Evolutionary conservation across 2,113 vertebrate species (phyloP).

Genomic region (Sigmodon hispidus): DNA sequence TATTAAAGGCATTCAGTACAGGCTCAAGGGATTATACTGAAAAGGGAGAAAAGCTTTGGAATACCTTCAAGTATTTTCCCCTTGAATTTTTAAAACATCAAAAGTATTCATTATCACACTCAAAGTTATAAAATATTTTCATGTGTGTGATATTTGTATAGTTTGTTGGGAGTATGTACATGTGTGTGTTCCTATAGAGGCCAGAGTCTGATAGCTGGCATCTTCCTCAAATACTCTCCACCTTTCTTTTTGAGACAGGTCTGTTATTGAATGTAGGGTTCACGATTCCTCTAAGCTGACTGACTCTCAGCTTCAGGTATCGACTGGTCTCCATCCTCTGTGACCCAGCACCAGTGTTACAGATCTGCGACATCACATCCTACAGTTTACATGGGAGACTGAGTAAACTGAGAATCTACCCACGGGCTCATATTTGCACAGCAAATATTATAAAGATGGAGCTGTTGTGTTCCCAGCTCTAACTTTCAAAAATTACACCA

Average conservation of each 20-base stretch:
- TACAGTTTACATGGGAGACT: accelerated
- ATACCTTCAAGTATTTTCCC: not conserved
- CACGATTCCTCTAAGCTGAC: not conserved
- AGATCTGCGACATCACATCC: not conserved
- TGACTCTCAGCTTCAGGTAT: not conserved
- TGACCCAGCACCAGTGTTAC: too few relatives aligned
- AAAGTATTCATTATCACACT: not conserved
- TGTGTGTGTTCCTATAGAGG: not conserved
- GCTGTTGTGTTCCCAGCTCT: not conserved
- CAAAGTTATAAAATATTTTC: not conserved
- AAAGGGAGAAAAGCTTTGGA: not conserved
- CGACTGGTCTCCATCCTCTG: too few relatives aligned
- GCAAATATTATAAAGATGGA: too few relatives aligned
- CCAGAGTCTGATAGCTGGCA: not conserved
- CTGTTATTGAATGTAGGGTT: not conserved
- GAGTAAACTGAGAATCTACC: not conserved
- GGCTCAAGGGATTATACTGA: not conserved
- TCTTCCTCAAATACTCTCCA: not conserved
- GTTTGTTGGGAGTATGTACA: not conserved
- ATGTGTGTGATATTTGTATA: not conserved
- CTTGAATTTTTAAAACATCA: not conserved
- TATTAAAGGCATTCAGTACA: not conserved
- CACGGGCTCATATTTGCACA: not conserved
- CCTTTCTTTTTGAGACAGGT: not conserved
- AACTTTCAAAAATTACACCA: not conserved